A percentile compares a stretch with the other conserved stretches of the same genome.
These are phyloP conservation scores for Pilophorus perplexus DNA, from an alignment of 2,888 invertebrate genomes.

Conservation along the genomic window DNA sequence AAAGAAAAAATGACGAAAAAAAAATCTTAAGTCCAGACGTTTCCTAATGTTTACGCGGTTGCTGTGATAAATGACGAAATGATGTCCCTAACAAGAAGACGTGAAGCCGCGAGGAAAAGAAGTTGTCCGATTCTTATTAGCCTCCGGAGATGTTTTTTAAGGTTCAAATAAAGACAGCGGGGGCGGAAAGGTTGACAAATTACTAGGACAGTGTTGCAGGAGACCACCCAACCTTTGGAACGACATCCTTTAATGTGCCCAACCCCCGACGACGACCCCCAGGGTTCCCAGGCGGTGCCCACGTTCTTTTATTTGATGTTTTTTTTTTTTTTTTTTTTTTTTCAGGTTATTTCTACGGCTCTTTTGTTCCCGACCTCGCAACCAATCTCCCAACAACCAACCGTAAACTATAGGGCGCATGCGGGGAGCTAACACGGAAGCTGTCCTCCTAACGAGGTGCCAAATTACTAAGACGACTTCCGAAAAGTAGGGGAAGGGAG, in stretches of 20 bases:
- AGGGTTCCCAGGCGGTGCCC: background rate
- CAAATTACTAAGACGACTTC: no score
- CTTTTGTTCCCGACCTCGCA: constrained; percentile 2
- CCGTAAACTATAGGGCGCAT: no score
- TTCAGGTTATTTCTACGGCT: constrained; percentile 11
- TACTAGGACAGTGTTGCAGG: constrained; percentile 4
- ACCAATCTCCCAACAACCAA: background rate
- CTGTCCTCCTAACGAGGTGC: no score
- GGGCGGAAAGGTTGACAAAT: constrained; percentile 18
- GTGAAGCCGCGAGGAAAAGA: constrained; percentile 18
- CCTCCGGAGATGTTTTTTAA: background rate
- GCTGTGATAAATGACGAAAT: constrained; percentile 35
- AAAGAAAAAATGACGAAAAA: no score
- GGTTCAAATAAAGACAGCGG: constrained; percentile 5
- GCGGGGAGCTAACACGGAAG: no score
- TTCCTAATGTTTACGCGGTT: constrained; percentile 40
- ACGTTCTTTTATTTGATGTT: constrained; percentile 20
- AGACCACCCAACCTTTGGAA: constrained; percentile 31
- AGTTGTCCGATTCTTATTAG: constrained; percentile 35
- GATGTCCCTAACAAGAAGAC: constrained; percentile 36
- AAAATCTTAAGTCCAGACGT: background rate
- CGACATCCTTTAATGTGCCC: constrained; percentile 22
- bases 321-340: no score
- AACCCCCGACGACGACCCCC: constrained; percentile 3
- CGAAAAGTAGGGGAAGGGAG: no score